Evolutionary conservation across 2,797 vertebrate species (phyloP), one percentile per base, ranked within the genome.

Genomic region (Emydoidea blandingii): DNA sequence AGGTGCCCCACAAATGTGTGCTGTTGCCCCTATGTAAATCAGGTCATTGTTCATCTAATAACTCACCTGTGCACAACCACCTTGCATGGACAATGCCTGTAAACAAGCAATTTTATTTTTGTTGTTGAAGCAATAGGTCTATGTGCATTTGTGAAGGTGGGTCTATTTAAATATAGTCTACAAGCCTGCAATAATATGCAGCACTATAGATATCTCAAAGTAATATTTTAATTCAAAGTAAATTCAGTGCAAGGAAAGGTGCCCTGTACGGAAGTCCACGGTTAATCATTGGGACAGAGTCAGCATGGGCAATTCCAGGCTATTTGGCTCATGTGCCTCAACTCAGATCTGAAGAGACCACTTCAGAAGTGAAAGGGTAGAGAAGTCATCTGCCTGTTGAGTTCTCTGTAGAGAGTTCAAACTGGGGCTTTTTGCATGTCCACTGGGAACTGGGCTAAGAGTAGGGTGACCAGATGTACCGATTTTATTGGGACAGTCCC

Each of bases 151-250:
- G 0, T 31, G 5, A 56, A 85, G 14, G 37, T 2, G 16, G 5
- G 37, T 9, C 76, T 12, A 41, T 81, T 76, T 91, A 52, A 56
- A 76, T 12, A 18, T 6, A 25, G 79, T 23, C 74, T 81, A 12
- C 25, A 44, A 76, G 23, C 25, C 72, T 29, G n/a, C 23, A 76
- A 76, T 47, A 23, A 76, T 47, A 7, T 47, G 37, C 25, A 76
- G 12, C 50, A 10, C 68, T 29, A 65, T 81, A 82, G 44, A 27
- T 47, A 47, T 31, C 44, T 49, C 25, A 78, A 74, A 29, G 44
- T 47, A 29, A 47, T 78, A 87, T 94, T 88, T 76, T 31, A 88
- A 95, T 96, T 52, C 87, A 89, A 96, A 96, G 93, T 87, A 82
- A 95, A 95, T 94, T 93, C 82, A 89, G 16, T 29, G 86, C 86